Percentiles rank a stretch among this genome's conserved stretches.
These are phyloP conservation scores for Osmoderma eremita DNA, from an alignment of 2,888 invertebrate species.

Conservation along the genomic window DNA sequence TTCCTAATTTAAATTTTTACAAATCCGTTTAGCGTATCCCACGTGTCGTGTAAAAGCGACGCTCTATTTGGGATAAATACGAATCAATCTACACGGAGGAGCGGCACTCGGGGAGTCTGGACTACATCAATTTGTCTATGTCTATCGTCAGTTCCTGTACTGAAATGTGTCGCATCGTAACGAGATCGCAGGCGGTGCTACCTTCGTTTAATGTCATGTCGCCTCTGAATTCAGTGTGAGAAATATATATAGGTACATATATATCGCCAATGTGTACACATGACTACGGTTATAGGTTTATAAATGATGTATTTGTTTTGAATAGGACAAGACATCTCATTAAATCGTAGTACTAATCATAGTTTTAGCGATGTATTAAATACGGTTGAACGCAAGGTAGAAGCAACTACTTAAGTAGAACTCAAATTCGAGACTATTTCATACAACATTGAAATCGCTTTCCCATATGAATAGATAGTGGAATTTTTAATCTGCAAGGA, in stretches of 20 bases:
- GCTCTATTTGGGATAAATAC: slow-evolving; percentile 26
- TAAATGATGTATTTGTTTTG: too few species aligned
- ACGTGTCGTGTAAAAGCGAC: slow-evolving; percentile 3
- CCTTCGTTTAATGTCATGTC: slow-evolving; percentile 21
- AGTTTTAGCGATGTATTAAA: too few species aligned
- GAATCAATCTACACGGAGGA: slow-evolving; percentile 24
- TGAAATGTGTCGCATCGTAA: slow-evolving; percentile 11
- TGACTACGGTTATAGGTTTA: too few species aligned
- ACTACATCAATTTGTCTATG: slow-evolving; percentile 35
- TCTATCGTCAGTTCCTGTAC: slow-evolving; percentile 16
- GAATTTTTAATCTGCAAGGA: too few species aligned
- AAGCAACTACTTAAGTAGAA: too few species aligned
- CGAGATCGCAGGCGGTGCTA: slow-evolving; percentile 3
- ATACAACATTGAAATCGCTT: too few species aligned
- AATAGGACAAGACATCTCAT: too few species aligned
- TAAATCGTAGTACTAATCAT: too few species aligned
- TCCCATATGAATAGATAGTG: too few species aligned
- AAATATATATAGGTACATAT: background rate
- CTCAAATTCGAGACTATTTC: too few species aligned
- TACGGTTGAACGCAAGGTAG: too few species aligned
- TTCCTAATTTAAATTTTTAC: slow-evolving; percentile 25
- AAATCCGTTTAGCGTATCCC: slow-evolving; percentile 4
- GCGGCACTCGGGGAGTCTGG: slow-evolving; percentile 18
- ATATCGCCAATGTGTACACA: too few species aligned
- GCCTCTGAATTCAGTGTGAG: background rate